These are phyloP conservation scores for Leucoraja ocellata DNA, from an alignment of 2,797 vertebrate species.

Conservation along the genomic window DNA sequence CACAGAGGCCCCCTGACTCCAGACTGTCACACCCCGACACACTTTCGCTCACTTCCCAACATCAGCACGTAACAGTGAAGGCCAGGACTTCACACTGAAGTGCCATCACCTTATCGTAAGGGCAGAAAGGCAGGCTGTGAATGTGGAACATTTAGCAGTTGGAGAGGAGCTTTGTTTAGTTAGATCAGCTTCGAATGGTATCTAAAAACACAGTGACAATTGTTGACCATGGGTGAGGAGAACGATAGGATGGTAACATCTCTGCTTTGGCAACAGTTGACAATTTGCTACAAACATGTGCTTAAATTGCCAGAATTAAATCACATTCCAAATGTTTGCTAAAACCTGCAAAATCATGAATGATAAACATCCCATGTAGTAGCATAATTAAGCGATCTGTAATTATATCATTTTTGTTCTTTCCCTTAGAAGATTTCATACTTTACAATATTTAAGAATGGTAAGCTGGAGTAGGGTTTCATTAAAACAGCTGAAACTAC, in stretches of 20 bases:
- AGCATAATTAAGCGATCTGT: neutral
- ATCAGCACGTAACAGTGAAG: no score
- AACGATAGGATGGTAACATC: no score
- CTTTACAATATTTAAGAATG: neutral
- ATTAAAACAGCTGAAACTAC: neutral
- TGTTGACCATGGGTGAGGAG: neutral
- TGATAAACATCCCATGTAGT: neutral
- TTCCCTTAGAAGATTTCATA: neutral
- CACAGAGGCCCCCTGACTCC: neutral
- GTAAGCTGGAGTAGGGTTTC: neutral
- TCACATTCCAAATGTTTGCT: neutral
- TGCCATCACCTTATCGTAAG: neutral
- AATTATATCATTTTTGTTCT: neutral
- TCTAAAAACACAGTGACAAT: neutral
- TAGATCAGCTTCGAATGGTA: neutral
- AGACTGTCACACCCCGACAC: neutral
- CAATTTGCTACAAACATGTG: neutral
- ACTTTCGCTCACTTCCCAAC: neutral
- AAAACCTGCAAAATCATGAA: neutral
- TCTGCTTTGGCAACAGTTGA: neutral
- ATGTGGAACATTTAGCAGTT: no score
- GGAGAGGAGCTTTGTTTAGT: neutral
- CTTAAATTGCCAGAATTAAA: neutral
- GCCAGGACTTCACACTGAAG: neutral
- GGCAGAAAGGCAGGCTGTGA: neutral